These are phyloP conservation scores for Pelmatolapia mariae DNA, from an alignment of 2,113 vertebrate genomes.

Conservation along the genomic window DNA sequence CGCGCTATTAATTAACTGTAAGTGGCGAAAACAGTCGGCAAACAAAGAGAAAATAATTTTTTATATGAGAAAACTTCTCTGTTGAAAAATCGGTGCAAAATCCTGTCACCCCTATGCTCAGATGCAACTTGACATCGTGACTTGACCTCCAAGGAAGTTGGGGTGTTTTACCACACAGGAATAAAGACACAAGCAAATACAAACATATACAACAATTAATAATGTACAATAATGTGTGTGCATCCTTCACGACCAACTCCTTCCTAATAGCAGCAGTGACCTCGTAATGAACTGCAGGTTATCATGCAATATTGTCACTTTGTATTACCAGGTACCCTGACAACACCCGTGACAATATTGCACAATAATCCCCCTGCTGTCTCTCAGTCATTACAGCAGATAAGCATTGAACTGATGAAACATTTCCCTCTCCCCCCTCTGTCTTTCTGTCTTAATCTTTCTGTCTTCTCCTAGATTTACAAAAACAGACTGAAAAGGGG, in stretches of 20 bases:
- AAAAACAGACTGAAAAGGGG: neutral
- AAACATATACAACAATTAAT: neutral
- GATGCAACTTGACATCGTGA: neutral
- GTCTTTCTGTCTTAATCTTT: neutral
- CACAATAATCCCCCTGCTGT: conserved; percentile 50
- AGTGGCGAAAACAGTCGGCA: neutral
- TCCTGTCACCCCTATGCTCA: neutral
- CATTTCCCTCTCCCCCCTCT: neutral
- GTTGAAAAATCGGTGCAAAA: neutral
- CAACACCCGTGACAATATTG: conserved; percentile 57
- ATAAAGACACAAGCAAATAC: neutral
- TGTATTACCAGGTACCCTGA: conserved; percentile 35
- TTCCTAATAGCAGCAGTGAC: conserved; percentile 33
- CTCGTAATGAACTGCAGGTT: conserved; percentile 43
- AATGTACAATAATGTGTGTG: neutral
- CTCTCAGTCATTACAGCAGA: conserved; percentile 44
- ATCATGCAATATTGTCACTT: conserved; percentile 56
- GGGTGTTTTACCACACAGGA: neutral
- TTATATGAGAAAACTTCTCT: neutral
- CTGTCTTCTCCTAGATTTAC: neutral
- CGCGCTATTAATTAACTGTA: neutral
- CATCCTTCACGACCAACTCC: neutral
- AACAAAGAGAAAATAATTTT: neutral
- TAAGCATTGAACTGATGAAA: conserved; percentile 50
- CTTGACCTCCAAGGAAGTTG: neutral